Base-by-base conservation (phyloP, 2,113 vertebrate genomes). In the Donacobius atricapilla region DNA sequence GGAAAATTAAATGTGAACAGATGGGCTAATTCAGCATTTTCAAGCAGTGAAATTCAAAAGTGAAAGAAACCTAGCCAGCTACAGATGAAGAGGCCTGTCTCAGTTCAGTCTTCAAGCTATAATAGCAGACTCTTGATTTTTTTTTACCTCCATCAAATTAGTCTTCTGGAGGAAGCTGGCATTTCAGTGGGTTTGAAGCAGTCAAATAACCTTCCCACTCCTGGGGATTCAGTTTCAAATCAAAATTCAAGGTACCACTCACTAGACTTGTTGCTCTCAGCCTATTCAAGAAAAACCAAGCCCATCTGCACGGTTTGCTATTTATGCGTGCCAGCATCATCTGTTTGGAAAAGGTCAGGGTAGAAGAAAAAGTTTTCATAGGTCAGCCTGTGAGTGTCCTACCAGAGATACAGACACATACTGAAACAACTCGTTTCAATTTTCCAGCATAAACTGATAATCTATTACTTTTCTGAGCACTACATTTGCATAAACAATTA, bases 11-110 rank as follows among this genome's bases (percentile, higher is more conserved):
- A 96, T 73, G 22, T 1, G 61, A 97, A 94, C 90, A 97, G 95
- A 96, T 89, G 87, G 77, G 81, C 72, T 96, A 93, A 96, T 95
- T 96, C 86, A 91, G 69, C 79, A n/a, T 93, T 96, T 95, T 85
- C 82, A 66, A 80, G 80, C 37, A 92, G 64, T 48, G 50, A 81
- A 95, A 93, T 92, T 57, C 48, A 93, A 96, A 93, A 0, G 22
- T 88, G 87, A 94, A 93, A 87, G 61, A 92, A 96, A 70, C 42
- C 91, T 69, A 42, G 40, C 72, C 22, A 42, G 82, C 53, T 94
- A 90, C 75, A 81, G 73, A 96, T 91, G 90, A 96, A 90, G 86
- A 76, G 15, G 93, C 90, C 83, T 94, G 37, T 89, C 60, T 95
- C 80, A 86, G 84, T 68, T 95, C 72, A 96, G 30, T 47, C 71